Percentiles rank a stretch among this genome's conserved stretches.
Evolutionary conservation across 2,888 invertebrate species (phyloP).

Genomic region (Escarpia spicata): DNA sequence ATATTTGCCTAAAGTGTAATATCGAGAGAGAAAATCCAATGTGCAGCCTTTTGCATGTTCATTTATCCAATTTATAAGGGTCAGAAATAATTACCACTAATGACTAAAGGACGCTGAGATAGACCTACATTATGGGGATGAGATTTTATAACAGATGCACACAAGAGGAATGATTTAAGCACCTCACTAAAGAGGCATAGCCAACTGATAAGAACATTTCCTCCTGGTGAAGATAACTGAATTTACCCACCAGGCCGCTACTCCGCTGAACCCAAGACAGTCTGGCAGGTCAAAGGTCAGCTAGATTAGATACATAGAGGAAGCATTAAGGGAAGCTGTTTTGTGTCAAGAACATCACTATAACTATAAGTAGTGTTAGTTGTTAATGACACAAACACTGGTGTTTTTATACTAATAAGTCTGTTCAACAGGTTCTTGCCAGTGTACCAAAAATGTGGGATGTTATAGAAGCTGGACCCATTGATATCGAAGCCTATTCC

Average conservation of each 20-base stretch:
- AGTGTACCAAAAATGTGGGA: background rate
- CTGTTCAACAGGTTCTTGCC: background rate
- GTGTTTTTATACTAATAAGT: background rate
- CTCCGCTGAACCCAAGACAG: background rate
- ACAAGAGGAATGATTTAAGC: background rate
- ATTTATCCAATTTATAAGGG: no score
- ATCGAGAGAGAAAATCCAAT: no score
- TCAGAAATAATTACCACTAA: background rate
- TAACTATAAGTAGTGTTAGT: background rate
- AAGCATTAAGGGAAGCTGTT: background rate
- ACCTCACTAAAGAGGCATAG: background rate
- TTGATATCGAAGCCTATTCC: no score
- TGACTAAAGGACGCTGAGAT: background rate
- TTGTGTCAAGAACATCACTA: slow-evolving; percentile 6
- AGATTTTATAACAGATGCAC: background rate
- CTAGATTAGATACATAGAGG: slow-evolving; percentile 5
- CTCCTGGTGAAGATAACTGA: background rate
- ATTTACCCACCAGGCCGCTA: background rate
- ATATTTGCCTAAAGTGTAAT: no score
- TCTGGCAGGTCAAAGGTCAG: background rate
- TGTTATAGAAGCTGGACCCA: background rate
- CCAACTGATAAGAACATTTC: background rate
- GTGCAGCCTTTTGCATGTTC: no score
- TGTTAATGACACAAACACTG: background rate
- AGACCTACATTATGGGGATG: background rate